phyloP scores from a whole-genome alignment of 2,797 vertebrate species.

The Sandelia bainsii region DNA sequence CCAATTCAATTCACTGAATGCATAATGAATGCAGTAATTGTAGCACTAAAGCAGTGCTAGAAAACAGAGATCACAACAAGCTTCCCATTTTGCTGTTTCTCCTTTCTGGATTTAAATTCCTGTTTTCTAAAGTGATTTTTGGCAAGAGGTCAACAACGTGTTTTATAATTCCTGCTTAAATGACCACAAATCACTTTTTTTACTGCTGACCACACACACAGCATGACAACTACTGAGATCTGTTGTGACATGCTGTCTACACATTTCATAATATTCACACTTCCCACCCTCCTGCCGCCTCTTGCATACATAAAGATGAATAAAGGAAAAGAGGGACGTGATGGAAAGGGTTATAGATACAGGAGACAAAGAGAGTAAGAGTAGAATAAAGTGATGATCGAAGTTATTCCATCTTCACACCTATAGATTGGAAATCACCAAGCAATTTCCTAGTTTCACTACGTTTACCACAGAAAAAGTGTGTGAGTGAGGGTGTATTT shows the following conservation, averaged over 20 bases:
- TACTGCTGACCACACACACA: slow-evolving; percentile 1
- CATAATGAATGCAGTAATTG: slow-evolving; percentile 69
- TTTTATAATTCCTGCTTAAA: slow-evolving; percentile 38
- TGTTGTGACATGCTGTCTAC: slow-evolving; percentile 54
- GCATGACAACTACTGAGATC: slow-evolving; percentile 13
- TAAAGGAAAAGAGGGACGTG: slow-evolving; percentile 28
- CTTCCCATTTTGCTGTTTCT: slow-evolving; percentile 25
- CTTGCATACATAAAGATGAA: slow-evolving; percentile 26
- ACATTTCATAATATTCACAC: slow-evolving; percentile 49
- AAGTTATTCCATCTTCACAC: slow-evolving; percentile 67
- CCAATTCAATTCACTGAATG: slow-evolving; percentile 57
- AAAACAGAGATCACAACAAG: slow-evolving; percentile 35
- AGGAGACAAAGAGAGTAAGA: slow-evolving; percentile 24
- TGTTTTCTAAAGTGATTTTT: slow-evolving; percentile 40
- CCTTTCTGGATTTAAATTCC: slow-evolving; percentile 20
- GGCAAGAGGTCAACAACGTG: background rate
- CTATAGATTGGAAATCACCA: slow-evolving; percentile 62
- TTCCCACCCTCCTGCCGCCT: slow-evolving; percentile 30
- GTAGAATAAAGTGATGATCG: slow-evolving; percentile 58
- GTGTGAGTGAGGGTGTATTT: background rate
- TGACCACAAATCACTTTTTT: slow-evolving; percentile 33
- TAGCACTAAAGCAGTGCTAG: slow-evolving; percentile 29
- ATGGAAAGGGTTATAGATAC: slow-evolving; percentile 28
- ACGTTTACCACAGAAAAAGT: slow-evolving; percentile 32
- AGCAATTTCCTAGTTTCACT: slow-evolving; percentile 61